Conservation (phyloP, 2,888 invertebrate species). For the Epirrhoe alternata region DNA sequence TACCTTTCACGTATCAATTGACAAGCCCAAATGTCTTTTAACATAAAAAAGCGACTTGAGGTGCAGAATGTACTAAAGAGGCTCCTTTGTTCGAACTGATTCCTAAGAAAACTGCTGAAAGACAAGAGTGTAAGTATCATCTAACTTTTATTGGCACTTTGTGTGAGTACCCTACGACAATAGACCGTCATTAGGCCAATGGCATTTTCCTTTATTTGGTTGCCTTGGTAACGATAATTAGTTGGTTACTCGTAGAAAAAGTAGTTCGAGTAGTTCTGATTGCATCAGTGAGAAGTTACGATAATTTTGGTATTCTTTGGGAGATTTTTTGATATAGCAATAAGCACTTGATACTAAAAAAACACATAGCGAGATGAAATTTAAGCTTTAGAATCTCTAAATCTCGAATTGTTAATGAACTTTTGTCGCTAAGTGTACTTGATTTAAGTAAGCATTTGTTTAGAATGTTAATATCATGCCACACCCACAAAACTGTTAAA, state of each 20-base stretch:
- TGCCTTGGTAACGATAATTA: constrained; percentile 24
- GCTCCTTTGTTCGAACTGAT: constrained; percentile 1
- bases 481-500: not conserved
- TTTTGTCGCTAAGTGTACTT: too few species aligned
- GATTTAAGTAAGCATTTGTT: too few species aligned
- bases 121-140: constrained; percentile 8
- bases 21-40: too few species aligned
- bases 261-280: not conserved
- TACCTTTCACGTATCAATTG: too few species aligned
- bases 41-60: too few species aligned
- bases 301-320: too few species aligned
- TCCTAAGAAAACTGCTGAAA: constrained; percentile 12
- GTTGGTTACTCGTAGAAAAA: constrained; percentile 11
- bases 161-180: constrained; percentile 14
- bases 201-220: constrained; percentile 23
- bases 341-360: too few species aligned
- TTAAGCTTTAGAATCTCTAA: too few species aligned
- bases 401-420: too few species aligned
- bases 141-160: constrained; percentile 24
- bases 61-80: not conserved
- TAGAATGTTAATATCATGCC: not conserved
- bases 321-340: too few species aligned
- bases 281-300: not conserved
- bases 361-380: too few species aligned
- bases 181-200: constrained; percentile 17